Base-by-base conservation (phyloP, 2,113 vertebrate species). In the Hippocampus barbouri region DNA sequence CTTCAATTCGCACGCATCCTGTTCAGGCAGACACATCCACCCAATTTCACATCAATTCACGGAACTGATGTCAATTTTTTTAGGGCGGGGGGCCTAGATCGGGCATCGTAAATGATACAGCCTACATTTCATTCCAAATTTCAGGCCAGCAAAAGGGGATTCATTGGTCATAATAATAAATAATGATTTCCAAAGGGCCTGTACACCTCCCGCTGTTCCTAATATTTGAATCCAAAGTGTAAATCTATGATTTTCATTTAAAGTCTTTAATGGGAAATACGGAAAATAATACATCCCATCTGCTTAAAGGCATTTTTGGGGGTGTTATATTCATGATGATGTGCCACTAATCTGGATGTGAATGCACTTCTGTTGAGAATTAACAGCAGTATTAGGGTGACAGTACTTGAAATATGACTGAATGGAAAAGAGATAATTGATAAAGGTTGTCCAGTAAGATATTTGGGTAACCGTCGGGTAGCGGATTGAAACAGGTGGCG, bases 331-430 rank as follows among this genome's bases (percentile, higher is more conserved):
- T 15, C 12, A 59, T 6, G 14, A 25, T 59, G 27, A 59, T 59
- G 10, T 27, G 25, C 1, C 23, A 15, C 27, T 61, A 61, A 61
- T 34, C 59, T 16, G 27, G 27, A 61, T 34, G 15, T 61, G 9
- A 18, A 61, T 34, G 59, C 59, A 34, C 59, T 34, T 60, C 34
- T 60, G 59, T 60, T 34, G 25, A 60, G 59, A 60, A 60, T 60
- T 60, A 60, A 60, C 59, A 30, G 6, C 59, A 60, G 14, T 16
- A 34, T 60, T 60, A 34, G 5, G 27, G 16, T 60, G 34, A 38
- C 34, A 38, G 34, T 27, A 60, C 7, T 60, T 18, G 8, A 11
- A 30, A 57, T 14, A 57, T 23, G 54, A 57, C 5, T 57, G n/a
- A 57, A 57, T n/a, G 53, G 53, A n/a, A 54, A 54, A 5, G 10